phyloP scores from a whole-genome alignment of 2,888 invertebrate species.

The Drosophila melanocephala region DNA sequence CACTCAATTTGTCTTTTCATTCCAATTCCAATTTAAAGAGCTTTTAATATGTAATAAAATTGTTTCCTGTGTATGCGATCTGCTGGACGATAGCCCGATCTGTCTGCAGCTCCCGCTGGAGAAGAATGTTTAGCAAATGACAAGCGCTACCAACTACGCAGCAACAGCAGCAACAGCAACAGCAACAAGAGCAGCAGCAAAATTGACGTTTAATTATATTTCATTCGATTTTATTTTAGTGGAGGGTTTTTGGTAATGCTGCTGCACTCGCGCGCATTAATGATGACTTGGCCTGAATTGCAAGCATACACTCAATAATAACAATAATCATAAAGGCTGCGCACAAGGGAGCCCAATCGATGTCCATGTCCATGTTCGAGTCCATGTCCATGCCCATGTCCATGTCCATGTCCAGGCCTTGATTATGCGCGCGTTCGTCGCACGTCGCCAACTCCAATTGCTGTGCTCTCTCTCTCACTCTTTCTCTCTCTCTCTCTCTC shows the following conservation, averaged over 20 bases:
- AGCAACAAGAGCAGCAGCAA: background rate
- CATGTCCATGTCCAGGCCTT: constrained; percentile 54
- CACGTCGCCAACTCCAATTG: constrained; percentile 60
- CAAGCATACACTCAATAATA: constrained; percentile 76
- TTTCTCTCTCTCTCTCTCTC: background rate
- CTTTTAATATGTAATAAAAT: background rate
- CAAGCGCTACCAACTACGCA: constrained; percentile 69
- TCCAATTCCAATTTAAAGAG: background rate
- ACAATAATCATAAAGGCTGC: constrained; percentile 79
- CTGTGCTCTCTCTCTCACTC: constrained; percentile 5
- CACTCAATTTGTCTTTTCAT: background rate
- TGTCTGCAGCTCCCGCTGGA: constrained; percentile 27
- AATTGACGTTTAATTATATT: constrained; percentile 81
- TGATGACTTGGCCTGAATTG: constrained; percentile 80
- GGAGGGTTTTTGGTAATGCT: constrained; percentile 73
- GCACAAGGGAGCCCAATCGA: constrained; percentile 55
- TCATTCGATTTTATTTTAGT: constrained; percentile 78
- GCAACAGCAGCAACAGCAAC: constrained; percentile 18
- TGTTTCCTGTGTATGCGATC: constrained; percentile 61
- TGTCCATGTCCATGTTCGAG: constrained; percentile 35
- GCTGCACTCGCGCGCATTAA: constrained; percentile 62
- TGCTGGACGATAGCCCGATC: constrained; percentile 64
- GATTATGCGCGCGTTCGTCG: constrained; percentile 79
- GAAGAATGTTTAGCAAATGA: constrained; percentile 67
- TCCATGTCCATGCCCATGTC: constrained; percentile 42